Evolutionary conservation across 1,140 invertebrate species (phyloP).

Genomic region (Cotesia typhae): DNA sequence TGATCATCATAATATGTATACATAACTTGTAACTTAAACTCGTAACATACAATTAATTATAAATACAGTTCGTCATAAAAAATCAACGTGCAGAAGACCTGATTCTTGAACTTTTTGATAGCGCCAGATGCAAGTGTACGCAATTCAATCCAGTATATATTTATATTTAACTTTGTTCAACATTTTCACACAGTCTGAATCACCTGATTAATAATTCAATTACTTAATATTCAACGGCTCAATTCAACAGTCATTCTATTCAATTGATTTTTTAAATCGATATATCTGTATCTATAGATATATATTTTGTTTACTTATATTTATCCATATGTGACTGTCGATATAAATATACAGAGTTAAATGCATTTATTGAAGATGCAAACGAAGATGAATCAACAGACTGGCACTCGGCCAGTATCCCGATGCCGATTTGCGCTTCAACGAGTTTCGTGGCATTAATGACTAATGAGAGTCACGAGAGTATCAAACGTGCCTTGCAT

Average conservation of each 20-base stretch:
- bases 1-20: too few species aligned
- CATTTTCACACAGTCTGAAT: constrained; percentile 13
- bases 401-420: constrained; percentile 1
- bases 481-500: neutral
- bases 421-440: neutral
- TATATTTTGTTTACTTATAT: neutral
- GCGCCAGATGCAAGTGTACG: neutral
- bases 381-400: constrained; percentile 17
- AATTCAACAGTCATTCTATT: constrained; percentile 1
- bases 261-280: neutral
- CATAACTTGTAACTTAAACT: too few species aligned
- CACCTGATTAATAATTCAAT: neutral
- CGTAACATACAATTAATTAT: neutral
- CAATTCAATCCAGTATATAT: neutral
- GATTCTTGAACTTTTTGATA: constrained; percentile 15
- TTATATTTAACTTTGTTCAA: neutral
- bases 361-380: constrained; percentile 11
- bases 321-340: neutral
- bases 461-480: constrained; percentile 1
- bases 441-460: constrained; percentile 2
- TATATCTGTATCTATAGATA: neutral
- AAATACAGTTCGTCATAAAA: too few species aligned
- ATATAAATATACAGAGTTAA: constrained; percentile 1
- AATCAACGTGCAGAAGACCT: neutral
- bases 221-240: neutral